These are phyloP conservation scores for Thomomys bottae DNA, from an alignment of 2,113 vertebrate species.

Conservation along the genomic window DNA sequence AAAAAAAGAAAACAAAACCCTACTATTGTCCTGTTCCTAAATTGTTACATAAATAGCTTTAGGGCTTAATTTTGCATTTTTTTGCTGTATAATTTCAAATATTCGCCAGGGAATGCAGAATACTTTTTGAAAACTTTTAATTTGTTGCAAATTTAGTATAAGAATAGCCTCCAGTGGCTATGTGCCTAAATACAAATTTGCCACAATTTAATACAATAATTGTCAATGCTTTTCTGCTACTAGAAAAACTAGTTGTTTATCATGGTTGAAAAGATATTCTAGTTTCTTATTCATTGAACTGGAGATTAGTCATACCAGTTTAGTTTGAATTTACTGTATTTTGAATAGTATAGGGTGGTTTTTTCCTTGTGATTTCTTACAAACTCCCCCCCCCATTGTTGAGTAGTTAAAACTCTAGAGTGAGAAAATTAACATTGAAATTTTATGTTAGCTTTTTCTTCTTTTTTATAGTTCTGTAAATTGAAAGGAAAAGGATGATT, in stretches of 20 bases:
- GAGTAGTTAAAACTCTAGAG: constrained; percentile 33
- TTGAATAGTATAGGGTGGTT: not conserved
- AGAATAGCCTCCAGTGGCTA: constrained; percentile 1
- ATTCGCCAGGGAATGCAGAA: not conserved
- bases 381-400: not conserved
- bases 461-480: not conserved
- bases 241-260: constrained; percentile 30
- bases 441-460: not conserved
- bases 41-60: constrained; percentile 59
- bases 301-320: not conserved
- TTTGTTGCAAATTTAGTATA: constrained; percentile 57
- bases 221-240: constrained; percentile 34
- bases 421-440: constrained; percentile 22
- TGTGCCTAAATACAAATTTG: constrained; percentile 26
- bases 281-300: constrained; percentile 3
- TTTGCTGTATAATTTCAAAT: constrained; percentile 53
- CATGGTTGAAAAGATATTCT: not conserved
- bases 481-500: constrained; percentile 17
- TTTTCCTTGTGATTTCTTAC: too few species aligned
- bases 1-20: too few species aligned
- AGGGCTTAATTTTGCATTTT: constrained; percentile 24
- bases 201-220: constrained; percentile 5
- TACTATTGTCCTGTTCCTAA: not conserved
- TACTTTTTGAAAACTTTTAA: constrained; percentile 58
- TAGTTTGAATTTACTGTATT: constrained; percentile 20